These are phyloP conservation scores for Triplophysa dalaica DNA, from an alignment of 2,113 vertebrate species.

Conservation along the genomic window DNA sequence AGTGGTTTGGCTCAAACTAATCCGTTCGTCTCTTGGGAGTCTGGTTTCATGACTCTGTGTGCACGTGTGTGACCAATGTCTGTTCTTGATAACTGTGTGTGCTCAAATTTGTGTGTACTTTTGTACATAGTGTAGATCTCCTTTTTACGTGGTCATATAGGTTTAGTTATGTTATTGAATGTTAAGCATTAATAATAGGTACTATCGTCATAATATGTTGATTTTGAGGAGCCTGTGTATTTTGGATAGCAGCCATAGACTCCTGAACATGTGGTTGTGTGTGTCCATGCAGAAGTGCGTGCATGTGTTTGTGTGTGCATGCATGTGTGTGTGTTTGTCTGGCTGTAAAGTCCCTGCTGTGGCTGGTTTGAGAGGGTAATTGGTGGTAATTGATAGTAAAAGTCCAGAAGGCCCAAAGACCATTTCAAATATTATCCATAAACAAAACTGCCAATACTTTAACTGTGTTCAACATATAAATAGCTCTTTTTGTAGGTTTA, in stretches of 20 bases:
- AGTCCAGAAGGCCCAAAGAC: constrained; percentile 43
- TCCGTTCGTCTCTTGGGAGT: constrained; percentile 67
- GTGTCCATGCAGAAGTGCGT: constrained; percentile 1
- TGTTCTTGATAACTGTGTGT: not conserved
- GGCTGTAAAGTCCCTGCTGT: constrained; percentile 34
- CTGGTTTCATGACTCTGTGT: constrained; percentile 54
- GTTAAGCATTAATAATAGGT: not conserved
- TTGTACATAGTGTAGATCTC: not conserved
- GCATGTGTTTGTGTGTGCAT: constrained; percentile 18
- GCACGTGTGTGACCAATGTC: not conserved
- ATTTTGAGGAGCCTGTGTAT: constrained; percentile 11
- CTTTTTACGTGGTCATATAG: constrained; percentile 44
- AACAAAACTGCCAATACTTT: constrained; percentile 41
- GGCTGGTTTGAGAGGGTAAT: constrained; percentile 42
- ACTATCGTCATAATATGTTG: constrained; percentile 1
- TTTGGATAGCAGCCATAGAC: constrained; percentile 8
- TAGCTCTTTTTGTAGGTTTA: constrained; percentile 17
- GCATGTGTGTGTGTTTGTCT: not conserved
- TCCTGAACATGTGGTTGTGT: constrained; percentile 11
- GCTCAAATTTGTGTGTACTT: constrained; percentile 4
- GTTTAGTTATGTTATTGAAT: not conserved
- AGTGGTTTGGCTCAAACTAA: constrained; percentile 65
- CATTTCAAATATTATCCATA: constrained; percentile 44
- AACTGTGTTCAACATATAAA: constrained; percentile 37
- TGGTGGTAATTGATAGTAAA: constrained; percentile 52